Evolutionary conservation across 2,113 vertebrate genomes (phyloP).

Genomic region (Campylomormyrus numenius): DNA sequence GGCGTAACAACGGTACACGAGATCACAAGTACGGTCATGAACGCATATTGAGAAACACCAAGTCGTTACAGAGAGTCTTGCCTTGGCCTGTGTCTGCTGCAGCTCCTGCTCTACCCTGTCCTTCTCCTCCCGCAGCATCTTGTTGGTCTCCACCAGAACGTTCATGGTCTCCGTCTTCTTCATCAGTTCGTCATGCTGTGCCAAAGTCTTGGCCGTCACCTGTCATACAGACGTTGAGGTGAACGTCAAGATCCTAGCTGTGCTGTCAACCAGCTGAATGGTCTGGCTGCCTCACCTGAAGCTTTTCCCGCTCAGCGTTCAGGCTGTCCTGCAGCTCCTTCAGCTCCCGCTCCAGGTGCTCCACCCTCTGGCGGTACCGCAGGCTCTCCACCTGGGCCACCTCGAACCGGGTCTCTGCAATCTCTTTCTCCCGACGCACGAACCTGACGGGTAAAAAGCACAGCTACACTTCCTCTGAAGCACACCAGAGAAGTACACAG

Average conservation of each 20-base stretch:
- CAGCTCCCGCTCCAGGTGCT: slow-evolving; percentile 84
- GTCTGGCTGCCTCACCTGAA: slow-evolving; percentile 67
- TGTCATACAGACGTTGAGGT: slow-evolving; percentile 32
- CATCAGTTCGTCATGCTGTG: slow-evolving; percentile 95
- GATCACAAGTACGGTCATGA: neutral
- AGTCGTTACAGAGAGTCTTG: slow-evolving; percentile 17
- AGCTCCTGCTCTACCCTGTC: slow-evolving; percentile 78
- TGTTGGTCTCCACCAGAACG: slow-evolving; percentile 90
- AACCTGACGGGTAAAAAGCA: slow-evolving; percentile 59
- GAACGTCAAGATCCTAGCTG: neutral
- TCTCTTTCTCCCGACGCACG: slow-evolving; percentile 92
- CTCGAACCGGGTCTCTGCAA: slow-evolving; percentile 87
- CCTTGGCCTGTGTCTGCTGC: slow-evolving; percentile 80
- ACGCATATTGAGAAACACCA: neutral
- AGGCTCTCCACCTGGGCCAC: slow-evolving; percentile 87
- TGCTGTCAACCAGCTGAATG: neutral
- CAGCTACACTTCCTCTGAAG: neutral
- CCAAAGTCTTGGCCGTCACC: slow-evolving; percentile 89
- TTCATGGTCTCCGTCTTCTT: slow-evolving; percentile 96
- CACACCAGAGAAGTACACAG: neutral
- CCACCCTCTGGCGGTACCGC: slow-evolving; percentile 79
- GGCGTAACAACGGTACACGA: neutral
- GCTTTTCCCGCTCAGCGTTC: slow-evolving; percentile 78
- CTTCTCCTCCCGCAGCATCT: slow-evolving; percentile 85
- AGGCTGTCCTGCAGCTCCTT: slow-evolving; percentile 83